These are phyloP conservation scores for Limanda limanda DNA, from an alignment of 2,113 vertebrate genomes.

Conservation along the genomic window DNA sequence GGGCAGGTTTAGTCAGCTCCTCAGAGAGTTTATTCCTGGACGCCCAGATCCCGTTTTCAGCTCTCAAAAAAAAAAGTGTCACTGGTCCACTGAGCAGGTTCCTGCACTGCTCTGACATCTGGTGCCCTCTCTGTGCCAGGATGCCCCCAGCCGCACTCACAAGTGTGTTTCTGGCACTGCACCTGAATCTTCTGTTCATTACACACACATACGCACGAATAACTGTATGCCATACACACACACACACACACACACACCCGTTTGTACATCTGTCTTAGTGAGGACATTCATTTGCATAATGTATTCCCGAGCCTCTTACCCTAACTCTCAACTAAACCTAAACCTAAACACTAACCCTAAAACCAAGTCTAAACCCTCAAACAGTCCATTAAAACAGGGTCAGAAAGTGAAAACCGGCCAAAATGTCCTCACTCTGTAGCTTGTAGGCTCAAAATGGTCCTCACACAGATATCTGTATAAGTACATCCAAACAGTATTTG, in stretches of 20 bases:
- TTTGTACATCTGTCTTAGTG: too few relatives aligned
- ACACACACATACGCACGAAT: constrained; percentile 43
- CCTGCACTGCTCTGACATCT: constrained; percentile 83
- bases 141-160: constrained; percentile 75
- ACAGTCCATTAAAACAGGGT: too few relatives aligned
- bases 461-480: too few relatives aligned
- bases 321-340: too few relatives aligned
- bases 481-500: constrained; percentile 15
- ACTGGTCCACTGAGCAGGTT: constrained; percentile 80
- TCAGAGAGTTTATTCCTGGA: constrained; percentile 81
- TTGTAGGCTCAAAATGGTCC: too few relatives aligned
- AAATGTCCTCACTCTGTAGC: too few relatives aligned
- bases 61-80: constrained; percentile 69
- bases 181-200: constrained; percentile 75
- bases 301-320: too few relatives aligned
- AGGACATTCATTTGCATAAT: too few relatives aligned
- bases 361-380: too few relatives aligned
- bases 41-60: constrained; percentile 70
- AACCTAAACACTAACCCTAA: too few relatives aligned
- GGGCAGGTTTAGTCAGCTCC: constrained; percentile 64
- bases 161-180: constrained; percentile 70
- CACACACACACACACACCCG: constrained; percentile 41
- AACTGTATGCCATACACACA: constrained; percentile 18
- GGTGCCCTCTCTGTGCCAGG: constrained; percentile 83
- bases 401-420: too few relatives aligned